Percentiles rank a stretch among this genome's conserved stretches.
These are phyloP conservation scores for Chironomus tentans DNA, from an alignment of 2,888 invertebrate species.

Conservation along the genomic window DNA sequence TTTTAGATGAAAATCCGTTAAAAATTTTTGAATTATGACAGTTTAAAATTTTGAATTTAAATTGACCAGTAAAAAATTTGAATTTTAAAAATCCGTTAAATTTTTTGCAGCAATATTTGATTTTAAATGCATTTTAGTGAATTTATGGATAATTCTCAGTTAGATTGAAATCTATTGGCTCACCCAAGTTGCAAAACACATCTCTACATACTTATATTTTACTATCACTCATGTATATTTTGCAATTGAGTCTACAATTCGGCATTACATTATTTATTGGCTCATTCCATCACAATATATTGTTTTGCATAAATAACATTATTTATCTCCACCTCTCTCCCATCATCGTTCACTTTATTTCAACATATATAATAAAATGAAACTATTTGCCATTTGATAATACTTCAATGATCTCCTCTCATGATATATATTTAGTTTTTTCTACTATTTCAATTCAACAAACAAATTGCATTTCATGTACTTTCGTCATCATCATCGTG, in stretches of 20 bases:
- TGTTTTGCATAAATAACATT: not conserved
- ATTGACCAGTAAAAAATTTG: not conserved
- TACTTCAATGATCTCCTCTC: not conserved
- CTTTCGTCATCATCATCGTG: not conserved
- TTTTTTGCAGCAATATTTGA: no score
- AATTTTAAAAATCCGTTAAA: no score
- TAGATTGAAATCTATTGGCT: no score
- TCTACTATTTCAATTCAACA: not conserved
- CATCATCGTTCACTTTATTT: not conserved
- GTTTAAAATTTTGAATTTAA: not conserved
- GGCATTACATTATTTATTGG: not conserved
- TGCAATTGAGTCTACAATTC: not conserved
- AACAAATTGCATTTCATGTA: slow-evolving; percentile 18
- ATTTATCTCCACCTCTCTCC: no score
- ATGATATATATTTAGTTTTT: not conserved
- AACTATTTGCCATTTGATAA: not conserved
- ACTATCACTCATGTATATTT: no score
- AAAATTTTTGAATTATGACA: no score
- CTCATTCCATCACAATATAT: not conserved
- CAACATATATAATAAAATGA: not conserved
- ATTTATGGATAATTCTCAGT: no score
- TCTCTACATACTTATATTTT: no score
- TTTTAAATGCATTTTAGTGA: no score
- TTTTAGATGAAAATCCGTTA: no score
- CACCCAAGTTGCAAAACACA: no score